Evolutionary conservation across 1,140 invertebrate species (phyloP).

Genomic region (Planococcus citri): DNA sequence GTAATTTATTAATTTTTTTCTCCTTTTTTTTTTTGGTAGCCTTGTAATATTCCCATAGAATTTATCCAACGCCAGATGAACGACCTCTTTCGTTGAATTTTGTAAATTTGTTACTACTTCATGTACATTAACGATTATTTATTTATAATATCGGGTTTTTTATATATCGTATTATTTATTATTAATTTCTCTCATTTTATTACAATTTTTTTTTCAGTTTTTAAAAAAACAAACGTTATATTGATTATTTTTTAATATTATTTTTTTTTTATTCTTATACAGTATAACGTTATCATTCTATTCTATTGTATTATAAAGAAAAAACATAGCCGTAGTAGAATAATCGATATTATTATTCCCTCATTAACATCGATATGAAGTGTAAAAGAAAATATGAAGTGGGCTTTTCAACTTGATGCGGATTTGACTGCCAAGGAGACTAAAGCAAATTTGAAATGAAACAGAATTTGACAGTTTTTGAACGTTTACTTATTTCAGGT

Average conservation of each 20-base stretch:
- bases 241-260: not conserved
- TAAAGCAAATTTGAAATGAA: too few species aligned
- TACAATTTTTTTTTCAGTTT: not conserved
- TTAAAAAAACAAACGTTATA: not conserved
- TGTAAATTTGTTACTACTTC: not conserved
- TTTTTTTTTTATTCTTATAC: not conserved
- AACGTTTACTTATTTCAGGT: too few species aligned
- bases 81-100: not conserved
- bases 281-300: not conserved
- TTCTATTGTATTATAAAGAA: too few species aligned
- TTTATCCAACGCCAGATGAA: too few species aligned
- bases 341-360: not conserved
- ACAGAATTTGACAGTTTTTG: too few species aligned
- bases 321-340: not conserved
- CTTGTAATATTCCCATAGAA: too few species aligned
- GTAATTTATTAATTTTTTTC: too few species aligned
- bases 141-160: not conserved
- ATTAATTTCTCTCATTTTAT: not conserved
- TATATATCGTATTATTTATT: not conserved
- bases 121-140: not conserved
- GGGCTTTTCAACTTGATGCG: too few species aligned
- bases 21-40: too few species aligned
- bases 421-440: too few species aligned
- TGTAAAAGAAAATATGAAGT: too few species aligned
- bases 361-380: not conserved